Evolutionary conservation across 2,113 vertebrate genomes (phyloP).

Genomic region (Bubalus kerabau): DNA sequence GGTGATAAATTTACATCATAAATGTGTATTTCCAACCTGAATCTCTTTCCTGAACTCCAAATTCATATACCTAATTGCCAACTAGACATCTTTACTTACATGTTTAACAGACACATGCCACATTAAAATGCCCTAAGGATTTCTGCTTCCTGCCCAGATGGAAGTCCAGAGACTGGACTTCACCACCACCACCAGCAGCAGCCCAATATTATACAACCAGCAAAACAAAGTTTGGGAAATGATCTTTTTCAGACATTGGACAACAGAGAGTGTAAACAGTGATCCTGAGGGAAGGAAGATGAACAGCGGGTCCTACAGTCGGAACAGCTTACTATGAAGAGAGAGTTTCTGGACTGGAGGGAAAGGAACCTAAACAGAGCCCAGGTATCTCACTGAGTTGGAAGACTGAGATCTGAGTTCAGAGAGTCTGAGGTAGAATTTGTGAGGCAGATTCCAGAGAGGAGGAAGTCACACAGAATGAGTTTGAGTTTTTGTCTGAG

Average conservation of each 20-base stretch:
- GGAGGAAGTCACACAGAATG: neutral
- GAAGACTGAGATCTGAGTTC: neutral
- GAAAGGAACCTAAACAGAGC: neutral
- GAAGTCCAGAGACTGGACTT: neutral
- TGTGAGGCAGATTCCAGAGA: neutral
- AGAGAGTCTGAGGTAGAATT: neutral
- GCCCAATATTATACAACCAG: neutral
- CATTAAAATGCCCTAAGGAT: neutral
- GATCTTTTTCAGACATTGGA: neutral
- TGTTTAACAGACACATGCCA: neutral
- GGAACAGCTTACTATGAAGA: neutral
- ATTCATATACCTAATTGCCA: neutral
- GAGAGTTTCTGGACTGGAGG: neutral
- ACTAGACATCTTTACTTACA: neutral
- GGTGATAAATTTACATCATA: neutral
- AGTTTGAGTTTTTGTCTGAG: neutral
- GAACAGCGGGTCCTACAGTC: fast-evolving
- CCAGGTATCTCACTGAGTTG: neutral
- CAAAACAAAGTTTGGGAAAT: neutral
- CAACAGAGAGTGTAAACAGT: neutral
- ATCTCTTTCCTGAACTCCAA: neutral
- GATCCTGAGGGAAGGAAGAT: neutral
- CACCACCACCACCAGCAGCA: neutral
- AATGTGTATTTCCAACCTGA: neutral
- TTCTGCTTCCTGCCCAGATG: neutral